Evolutionary conservation across 2,797 vertebrate genomes (phyloP).

Genomic region (Gymnocypris eckloni): DNA sequence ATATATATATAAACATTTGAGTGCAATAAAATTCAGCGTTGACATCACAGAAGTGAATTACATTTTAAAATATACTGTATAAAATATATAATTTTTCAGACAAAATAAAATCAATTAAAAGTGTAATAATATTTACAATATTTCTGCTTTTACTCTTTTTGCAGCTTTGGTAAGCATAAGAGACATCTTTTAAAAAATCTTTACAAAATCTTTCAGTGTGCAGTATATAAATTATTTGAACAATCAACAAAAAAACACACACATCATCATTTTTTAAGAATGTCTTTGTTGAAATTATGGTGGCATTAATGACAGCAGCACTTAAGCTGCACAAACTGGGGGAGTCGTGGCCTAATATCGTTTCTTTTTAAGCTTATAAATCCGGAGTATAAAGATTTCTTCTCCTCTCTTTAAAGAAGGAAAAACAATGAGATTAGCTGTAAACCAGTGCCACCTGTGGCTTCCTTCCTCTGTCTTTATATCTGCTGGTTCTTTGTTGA

Average conservation of each 20-base stretch:
- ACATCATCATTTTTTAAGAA: background rate
- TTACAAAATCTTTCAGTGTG: background rate
- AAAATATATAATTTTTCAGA: too few species aligned
- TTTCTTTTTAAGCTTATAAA: background rate
- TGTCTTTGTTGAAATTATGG: background rate
- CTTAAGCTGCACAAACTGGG: background rate
- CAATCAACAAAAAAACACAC: background rate
- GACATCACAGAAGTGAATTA: too few species aligned
- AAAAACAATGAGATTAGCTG: slow-evolving; percentile 15
- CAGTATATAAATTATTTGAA: background rate
- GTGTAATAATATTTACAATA: background rate
- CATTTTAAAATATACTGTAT: background rate
- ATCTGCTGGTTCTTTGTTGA: background rate
- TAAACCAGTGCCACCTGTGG: background rate
- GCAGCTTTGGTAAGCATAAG: background rate
- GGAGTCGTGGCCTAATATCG: too few species aligned
- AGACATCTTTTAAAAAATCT: background rate
- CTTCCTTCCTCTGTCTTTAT: background rate
- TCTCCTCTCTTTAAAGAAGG: background rate
- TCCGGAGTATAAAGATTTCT: background rate
- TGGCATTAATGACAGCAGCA: background rate
- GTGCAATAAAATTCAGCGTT: background rate
- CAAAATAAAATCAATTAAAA: background rate
- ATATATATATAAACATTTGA: too few species aligned
- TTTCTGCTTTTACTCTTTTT: background rate